Base-by-base conservation (phyloP, 2,113 vertebrate species). In the Aplodontia rufa region DNA sequence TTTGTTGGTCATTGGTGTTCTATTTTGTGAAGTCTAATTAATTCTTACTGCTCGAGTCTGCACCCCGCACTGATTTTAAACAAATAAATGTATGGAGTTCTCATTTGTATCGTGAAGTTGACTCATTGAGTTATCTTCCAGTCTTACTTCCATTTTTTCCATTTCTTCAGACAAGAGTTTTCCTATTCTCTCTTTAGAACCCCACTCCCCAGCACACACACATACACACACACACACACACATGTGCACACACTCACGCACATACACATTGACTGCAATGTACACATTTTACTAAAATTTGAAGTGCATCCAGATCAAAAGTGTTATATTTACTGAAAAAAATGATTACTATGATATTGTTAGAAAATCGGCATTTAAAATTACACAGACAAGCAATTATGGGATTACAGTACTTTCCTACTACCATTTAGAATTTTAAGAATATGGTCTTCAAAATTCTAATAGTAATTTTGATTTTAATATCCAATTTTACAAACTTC, bases 1-100 rank as follows among this genome's bases (percentile, higher is more conserved):
- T n/a, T 84, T 96, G 66, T 95, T 87, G 37, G 72, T 92, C 87
- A 90, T 87, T 95, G 76, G 24, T 87, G 58, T 78, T 97, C 84
- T 90, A 82, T 87, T 97, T 92, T 95, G 72, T 53, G 68, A 72
- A 64, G 10, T 93, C 80, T 92, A 92, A 96, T 96, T 95, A 96
- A 95, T 91, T 94, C 86, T 93, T 95, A 87, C 32, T 92, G 75
- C 60, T 93, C 24, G 32, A 72, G 14, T 93, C 53, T 94, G 87
- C 60, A 95, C 76, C 80, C 71, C 87, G 84, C 51, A n/a, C 71
- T 87, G 87, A 90, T 95, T 96, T 96, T 87, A 94, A 93, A 68
- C 91, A 90, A 93, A 60, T 76, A 94, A 93, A 87, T 91, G 82
- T 3, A 3, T 37, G 72, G 53, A n/a, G 64, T 90, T 97, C 93